These are phyloP conservation scores for Cerastis rubricosa DNA, from an alignment of 2,888 invertebrate species.

Conservation along the genomic window DNA sequence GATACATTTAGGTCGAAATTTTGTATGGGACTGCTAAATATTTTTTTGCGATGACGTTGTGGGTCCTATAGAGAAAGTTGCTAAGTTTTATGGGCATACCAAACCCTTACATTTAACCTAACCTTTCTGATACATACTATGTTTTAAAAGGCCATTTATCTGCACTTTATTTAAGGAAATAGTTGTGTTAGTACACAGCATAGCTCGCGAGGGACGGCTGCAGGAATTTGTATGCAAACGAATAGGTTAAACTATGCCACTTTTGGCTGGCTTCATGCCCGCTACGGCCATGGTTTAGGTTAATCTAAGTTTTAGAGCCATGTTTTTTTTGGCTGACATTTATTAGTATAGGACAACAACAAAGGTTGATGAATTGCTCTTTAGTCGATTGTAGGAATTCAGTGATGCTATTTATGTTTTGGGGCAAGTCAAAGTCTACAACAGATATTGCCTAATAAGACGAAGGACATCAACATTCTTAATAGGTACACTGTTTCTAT, in stretches of 20 bases:
- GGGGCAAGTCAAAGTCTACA: neutral
- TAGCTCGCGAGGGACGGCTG: neutral
- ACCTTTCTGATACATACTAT: constrained; percentile 5
- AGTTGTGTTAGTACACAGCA: constrained; percentile 19
- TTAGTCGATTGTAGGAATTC: neutral
- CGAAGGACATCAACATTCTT: neutral
- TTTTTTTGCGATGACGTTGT: neutral
- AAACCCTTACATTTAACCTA: neutral
- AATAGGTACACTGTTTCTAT: neutral
- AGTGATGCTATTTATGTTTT: neutral
- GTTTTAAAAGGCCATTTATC: constrained; percentile 34
- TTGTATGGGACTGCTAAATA: neutral
- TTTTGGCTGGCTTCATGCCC: neutral
- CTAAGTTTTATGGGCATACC: neutral
- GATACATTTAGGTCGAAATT: no score
- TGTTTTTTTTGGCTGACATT: constrained; percentile 26
- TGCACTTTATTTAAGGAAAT: constrained; percentile 39
- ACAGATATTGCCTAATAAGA: neutral
- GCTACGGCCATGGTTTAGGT: neutral
- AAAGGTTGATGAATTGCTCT: neutral
- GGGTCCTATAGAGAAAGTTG: neutral
- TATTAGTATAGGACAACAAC: neutral
- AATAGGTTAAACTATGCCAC: constrained; percentile 6
- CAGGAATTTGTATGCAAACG: constrained; percentile 23
- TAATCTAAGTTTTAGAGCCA: neutral